Evolutionary conservation across 2,888 invertebrate species (phyloP).

Genomic region (Chrysolina oricalcia): DNA sequence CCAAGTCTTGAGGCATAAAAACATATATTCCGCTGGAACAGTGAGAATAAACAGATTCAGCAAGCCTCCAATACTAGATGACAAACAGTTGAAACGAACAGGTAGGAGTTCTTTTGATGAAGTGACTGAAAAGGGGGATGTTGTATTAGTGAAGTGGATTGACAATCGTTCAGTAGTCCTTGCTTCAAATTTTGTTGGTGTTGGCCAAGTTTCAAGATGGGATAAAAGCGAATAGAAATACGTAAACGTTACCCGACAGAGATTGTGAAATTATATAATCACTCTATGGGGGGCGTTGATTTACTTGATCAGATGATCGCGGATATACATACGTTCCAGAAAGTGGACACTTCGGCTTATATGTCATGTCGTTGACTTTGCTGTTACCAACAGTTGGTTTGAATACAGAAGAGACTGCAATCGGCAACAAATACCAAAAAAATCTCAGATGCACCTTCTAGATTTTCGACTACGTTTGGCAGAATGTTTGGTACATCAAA

Average conservation of each 20-base stretch:
- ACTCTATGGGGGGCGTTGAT: conserved; percentile 34
- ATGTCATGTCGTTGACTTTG: conserved; percentile 12
- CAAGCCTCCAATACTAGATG: conserved; percentile 25
- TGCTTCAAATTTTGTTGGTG: conserved; percentile 41
- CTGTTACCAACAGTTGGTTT: conserved; percentile 15
- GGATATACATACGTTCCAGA: conserved; percentile 30
- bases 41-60: conserved; percentile 21
- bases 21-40: conserved; percentile 29
- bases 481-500: conserved; percentile 6
- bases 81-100: conserved; percentile 21
- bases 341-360: conserved; percentile 33
- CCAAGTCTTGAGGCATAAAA: conserved; percentile 14
- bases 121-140: neutral
- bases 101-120: conserved; percentile 29
- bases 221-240: conserved; percentile 32
- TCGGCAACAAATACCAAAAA: conserved; percentile 1
- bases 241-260: conserved; percentile 30
- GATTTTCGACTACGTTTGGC: conserved; percentile 15
- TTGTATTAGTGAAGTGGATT: conserved; percentile 25
- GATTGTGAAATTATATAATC: conserved; percentile 30
- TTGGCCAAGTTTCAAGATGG: conserved; percentile 31
- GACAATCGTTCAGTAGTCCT: conserved; percentile 34
- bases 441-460: conserved; percentile 10
- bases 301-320: conserved; percentile 20
- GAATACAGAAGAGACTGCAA: conserved; percentile 15